Evolutionary conservation across 2,113 vertebrate genomes (phyloP), one percentile per base, ranked within the genome.

Genomic region (Myotis yumanensis): DNA sequence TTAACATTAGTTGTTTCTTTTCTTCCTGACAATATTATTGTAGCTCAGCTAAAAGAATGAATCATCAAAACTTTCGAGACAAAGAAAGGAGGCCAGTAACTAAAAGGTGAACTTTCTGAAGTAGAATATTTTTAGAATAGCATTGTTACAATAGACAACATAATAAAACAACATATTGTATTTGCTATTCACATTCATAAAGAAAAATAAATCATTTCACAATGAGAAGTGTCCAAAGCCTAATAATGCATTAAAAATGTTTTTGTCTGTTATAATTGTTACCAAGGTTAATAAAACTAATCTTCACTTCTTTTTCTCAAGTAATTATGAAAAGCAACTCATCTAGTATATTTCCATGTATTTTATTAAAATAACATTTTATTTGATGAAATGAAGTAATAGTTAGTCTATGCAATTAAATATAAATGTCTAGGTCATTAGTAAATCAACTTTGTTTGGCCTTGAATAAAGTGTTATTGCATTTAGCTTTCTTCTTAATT

Each of bases 51-150:
- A 81, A 94, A 66, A 85, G 18, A 10, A 79, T 23, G 77, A 92
- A 93, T 93, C 12, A 93, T 88, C 35, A 76, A 25, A 51, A 23
- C 23, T 64, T 89, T 88, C 20, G 87, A 96, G 22, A 84, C 66
- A 93, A 91, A 80, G 30, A 84, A 91, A 91, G 22, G 20, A 81
- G 11, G n/a, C 18, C 69, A 92, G 35, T 72, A 86, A 80, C 32
- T 75, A 48, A 71, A 94, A 91, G 35, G 48, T 91, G 16, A 83
- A 80, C 28, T 62, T 93, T 75, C 22, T 40, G 2, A 91, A 84
- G 10, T 35, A 80, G 1, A 46, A 2, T 40, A 32, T 54, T 73
- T 37, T 69, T 85, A 89, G 18, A n/a, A 71, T 43, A 82, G 18
- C 40, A 64, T 20, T 43, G 6, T 52, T 37, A 72, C 18, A 68